Evolutionary conservation across 2,888 invertebrate species (phyloP).

Genomic region (Eristalis arbustorum): DNA sequence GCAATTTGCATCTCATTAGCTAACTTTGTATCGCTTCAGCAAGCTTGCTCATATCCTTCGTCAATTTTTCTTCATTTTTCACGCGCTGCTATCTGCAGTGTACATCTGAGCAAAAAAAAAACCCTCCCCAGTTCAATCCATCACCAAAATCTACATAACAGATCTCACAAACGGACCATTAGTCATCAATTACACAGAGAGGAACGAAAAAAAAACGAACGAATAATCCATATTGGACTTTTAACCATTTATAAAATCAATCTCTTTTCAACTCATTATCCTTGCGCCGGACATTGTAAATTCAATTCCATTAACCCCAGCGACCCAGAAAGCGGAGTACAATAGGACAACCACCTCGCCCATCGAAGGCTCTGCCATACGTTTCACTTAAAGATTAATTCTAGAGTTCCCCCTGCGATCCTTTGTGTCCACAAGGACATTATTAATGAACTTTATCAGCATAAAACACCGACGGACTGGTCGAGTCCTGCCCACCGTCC

Average conservation of each 20-base stretch:
- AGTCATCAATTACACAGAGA: background rate
- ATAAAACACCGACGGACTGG: conserved; percentile 1
- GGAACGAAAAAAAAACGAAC: background rate
- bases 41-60: background rate
- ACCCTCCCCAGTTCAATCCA: background rate
- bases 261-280: conserved; percentile 38
- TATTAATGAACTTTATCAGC: conserved; percentile 58
- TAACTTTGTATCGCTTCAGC: background rate
- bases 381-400: conserved; percentile 49
- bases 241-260: conserved; percentile 28
- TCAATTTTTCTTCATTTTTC: background rate
- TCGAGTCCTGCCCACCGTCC: background rate
- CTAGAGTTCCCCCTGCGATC: conserved; percentile 17
- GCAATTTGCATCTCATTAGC: background rate
- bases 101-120: background rate
- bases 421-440: conserved; percentile 48
- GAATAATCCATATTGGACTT: background rate
- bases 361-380: conserved; percentile 31
- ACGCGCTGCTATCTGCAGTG: background rate
- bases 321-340: conserved; percentile 3
- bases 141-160: background rate
- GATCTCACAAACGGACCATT: background rate
- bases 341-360: conserved; percentile 14
- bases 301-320: conserved; percentile 29
- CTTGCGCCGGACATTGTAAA: conserved; percentile 17